A percentile compares a stretch with the other conserved stretches of the same genome.
Conservation (phyloP, 2,113 vertebrate species). For the Menura novaehollandiae region DNA sequence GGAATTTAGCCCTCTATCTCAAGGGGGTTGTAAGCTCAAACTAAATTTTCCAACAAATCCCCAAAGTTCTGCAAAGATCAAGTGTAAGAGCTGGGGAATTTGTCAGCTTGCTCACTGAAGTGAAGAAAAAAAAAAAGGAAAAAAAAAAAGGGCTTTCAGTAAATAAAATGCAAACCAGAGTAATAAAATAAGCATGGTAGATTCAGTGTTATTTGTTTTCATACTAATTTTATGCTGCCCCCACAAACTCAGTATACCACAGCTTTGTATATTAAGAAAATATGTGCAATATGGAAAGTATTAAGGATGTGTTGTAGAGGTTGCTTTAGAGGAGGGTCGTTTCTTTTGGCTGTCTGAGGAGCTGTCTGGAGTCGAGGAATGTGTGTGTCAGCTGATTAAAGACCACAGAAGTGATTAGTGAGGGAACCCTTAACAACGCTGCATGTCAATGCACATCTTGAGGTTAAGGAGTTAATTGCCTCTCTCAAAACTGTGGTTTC, state of each 20-base stretch:
- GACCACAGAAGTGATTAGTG: slow-evolving; percentile 20
- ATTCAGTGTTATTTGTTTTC: neutral
- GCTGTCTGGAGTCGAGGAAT: neutral
- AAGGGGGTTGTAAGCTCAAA: neutral
- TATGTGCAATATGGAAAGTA: slow-evolving; percentile 5
- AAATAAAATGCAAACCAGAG: neutral
- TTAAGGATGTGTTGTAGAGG: slow-evolving; percentile 4
- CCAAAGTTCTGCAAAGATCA: neutral
- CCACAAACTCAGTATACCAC: neutral
- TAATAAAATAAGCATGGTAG: neutral
- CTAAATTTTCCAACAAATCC: neutral
- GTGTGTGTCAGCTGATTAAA: slow-evolving; percentile 30
- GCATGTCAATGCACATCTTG: slow-evolving; percentile 1
- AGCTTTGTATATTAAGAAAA: slow-evolving; percentile 24
- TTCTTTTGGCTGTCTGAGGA: neutral
- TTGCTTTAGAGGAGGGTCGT: neutral
- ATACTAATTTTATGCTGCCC: neutral
- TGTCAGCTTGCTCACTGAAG: neutral
- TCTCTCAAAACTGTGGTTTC: slow-evolving; percentile 17
- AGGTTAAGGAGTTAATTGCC: slow-evolving; percentile 43
- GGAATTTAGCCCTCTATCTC: neutral
- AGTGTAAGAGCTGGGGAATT: neutral
- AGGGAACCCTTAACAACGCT: neutral
- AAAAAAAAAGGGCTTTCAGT: neutral
- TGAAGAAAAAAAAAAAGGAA: accelerated